Percentiles rank a stretch among this genome's conserved stretches.
Evolutionary conservation across 1,140 invertebrate genomes (phyloP).

Genomic region (Amphibalanus amphitrite): DNA sequence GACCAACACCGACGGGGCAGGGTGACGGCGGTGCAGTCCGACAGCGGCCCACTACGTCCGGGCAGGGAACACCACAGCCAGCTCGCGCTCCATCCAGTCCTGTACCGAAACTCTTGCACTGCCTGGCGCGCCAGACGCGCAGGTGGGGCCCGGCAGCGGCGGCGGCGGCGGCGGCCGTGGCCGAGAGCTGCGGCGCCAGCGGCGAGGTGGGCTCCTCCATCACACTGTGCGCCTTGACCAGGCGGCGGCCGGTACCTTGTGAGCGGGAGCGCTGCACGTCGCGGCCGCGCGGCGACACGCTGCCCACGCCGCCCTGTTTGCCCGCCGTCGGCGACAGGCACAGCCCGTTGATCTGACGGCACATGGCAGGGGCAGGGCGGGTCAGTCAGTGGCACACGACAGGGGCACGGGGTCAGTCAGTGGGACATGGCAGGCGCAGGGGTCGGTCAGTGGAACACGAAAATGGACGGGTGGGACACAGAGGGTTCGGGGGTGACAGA

Average conservation of each 20-base stretch:
- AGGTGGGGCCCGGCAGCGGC: not conserved
- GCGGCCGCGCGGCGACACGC: constrained; percentile 24
- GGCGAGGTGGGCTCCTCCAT: constrained; percentile 24
- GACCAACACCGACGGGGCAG: too few species aligned
- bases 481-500: too few species aligned
- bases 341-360: constrained; percentile 54
- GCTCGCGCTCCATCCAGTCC: too few species aligned
- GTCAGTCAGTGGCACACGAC: too few species aligned
- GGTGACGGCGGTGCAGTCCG: too few species aligned
- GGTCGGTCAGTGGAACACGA: too few species aligned
- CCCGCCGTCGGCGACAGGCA: constrained; percentile 42
- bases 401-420: too few species aligned
- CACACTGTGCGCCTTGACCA: constrained; percentile 20
- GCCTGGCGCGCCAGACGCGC: constrained; percentile 2
- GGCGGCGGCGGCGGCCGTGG: not conserved
- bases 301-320: constrained; percentile 25
- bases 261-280: constrained; percentile 51
- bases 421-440: too few species aligned
- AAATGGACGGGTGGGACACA: too few species aligned
- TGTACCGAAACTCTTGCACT: constrained; percentile 5
- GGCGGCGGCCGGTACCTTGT: constrained; percentile 51
- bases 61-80: too few species aligned
- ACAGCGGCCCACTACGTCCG: too few species aligned
- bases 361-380: constrained; percentile 9
- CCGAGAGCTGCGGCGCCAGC: constrained; percentile 21